Conservation (phyloP, 2,797 vertebrate genomes). For the Pangasius sanitwongsei region DNA sequence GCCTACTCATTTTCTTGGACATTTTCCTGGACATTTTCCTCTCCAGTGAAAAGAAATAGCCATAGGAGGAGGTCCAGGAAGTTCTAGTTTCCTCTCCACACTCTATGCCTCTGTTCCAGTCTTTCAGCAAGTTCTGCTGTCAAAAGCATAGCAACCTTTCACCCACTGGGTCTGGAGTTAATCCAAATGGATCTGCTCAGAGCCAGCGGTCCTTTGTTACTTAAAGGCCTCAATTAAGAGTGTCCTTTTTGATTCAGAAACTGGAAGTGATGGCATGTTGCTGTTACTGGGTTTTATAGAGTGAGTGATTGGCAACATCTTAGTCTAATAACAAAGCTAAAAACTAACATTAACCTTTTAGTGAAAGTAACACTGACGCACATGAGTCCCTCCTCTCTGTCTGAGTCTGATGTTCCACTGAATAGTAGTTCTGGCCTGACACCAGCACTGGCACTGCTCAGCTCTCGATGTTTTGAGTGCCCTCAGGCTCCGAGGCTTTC, state of each 20-base stretch:
- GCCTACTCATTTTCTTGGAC: conserved; percentile 35
- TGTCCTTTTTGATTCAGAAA: conserved; percentile 40
- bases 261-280: conserved; percentile 32
- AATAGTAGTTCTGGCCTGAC: conserved; percentile 20
- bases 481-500: conserved; percentile 62
- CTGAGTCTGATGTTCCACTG: background rate
- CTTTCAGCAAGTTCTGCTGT: conserved; percentile 39
- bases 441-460: conserved; percentile 75
- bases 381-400: background rate
- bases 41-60: conserved; percentile 42
- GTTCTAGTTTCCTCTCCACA: conserved; percentile 40
- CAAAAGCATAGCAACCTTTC: conserved; percentile 50
- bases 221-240: conserved; percentile 39
- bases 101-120: conserved; percentile 33
- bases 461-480: conserved; percentile 65
- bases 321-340: conserved; percentile 35
- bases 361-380: conserved; percentile 11
- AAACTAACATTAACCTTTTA: conserved; percentile 49
- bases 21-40: conserved; percentile 25
- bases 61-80: conserved; percentile 44
- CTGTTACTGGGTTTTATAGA: conserved; percentile 31
- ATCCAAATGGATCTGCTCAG: conserved; percentile 46
- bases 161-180: conserved; percentile 62
- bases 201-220: conserved; percentile 22
- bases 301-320: conserved; percentile 27